These are phyloP conservation scores for Araneus ventricosus DNA, from an alignment of 1,140 invertebrate species.

Conservation along the genomic window DNA sequence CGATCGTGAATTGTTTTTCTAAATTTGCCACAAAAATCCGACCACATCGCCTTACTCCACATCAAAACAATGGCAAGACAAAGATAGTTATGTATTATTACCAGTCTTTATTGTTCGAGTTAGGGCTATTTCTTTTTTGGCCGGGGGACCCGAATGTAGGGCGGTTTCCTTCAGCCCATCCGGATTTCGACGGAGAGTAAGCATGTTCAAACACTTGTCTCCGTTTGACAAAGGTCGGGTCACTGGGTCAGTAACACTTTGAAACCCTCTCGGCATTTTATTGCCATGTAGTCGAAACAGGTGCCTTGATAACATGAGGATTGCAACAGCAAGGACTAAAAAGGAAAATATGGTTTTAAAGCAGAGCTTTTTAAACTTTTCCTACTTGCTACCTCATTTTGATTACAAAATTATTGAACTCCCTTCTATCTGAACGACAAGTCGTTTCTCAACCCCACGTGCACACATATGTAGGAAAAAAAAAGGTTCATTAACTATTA, in stretches of 20 bases:
- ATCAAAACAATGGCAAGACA: not conserved
- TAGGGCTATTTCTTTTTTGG: not conserved
- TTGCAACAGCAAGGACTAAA: too few species aligned
- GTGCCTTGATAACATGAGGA: too few species aligned
- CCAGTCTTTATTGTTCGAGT: not conserved
- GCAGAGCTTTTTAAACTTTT: too few species aligned
- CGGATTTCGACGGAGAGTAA: not conserved
- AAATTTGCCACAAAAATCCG: not conserved
- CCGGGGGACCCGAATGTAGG: not conserved
- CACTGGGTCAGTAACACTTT: conserved; percentile 7
- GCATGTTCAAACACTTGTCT: not conserved
- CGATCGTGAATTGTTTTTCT: not conserved
- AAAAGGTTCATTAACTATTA: too few species aligned
- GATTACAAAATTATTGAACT: too few species aligned
- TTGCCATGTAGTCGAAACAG: not conserved
- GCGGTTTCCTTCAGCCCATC: not conserved
- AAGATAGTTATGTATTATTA: not conserved
- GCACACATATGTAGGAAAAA: too few species aligned
- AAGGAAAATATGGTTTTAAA: too few species aligned
- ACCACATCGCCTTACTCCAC: not conserved
- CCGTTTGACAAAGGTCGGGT: not conserved
- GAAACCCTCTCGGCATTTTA: not conserved
- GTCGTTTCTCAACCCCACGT: too few species aligned
- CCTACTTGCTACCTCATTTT: too few species aligned
- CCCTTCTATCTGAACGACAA: too few species aligned